Evolutionary conservation across 2,113 vertebrate species (phyloP).

Genomic region (Egretta garzetta): DNA sequence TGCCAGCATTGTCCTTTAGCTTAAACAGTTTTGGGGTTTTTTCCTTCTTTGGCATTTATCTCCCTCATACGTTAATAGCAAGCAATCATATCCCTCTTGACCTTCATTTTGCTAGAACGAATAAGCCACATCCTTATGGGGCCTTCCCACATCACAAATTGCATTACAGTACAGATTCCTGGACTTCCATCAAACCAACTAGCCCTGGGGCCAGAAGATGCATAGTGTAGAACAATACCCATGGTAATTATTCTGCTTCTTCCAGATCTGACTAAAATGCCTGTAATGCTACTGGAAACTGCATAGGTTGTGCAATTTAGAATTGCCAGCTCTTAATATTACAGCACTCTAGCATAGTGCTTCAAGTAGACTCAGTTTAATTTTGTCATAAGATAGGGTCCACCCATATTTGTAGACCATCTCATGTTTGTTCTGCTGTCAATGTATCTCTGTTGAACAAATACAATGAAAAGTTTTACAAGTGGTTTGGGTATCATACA

Average conservation of each 20-base stretch:
- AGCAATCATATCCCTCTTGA: not conserved
- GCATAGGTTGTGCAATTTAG: not conserved
- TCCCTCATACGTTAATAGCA: not conserved
- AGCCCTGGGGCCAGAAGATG: not conserved
- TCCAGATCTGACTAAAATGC: not conserved
- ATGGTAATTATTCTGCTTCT: not conserved
- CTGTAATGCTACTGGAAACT: not conserved
- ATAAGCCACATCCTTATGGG: not conserved
- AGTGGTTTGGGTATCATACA: not conserved
- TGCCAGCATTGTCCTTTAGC: not conserved
- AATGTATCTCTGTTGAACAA: not conserved
- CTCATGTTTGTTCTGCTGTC: not conserved
- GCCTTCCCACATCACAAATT: not conserved
- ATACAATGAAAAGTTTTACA: not conserved
- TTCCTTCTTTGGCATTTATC: not conserved
- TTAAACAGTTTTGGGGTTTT: not conserved
- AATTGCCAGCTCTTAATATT: not conserved
- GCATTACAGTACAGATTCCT: not conserved
- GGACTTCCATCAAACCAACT: not conserved
- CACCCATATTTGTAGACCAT: not conserved
- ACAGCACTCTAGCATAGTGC: not conserved
- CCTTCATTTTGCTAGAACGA: not conserved
- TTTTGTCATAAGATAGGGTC: not conserved
- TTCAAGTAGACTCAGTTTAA: not conserved
- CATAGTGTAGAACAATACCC: not conserved